These are phyloP conservation scores for Xenopus petersii DNA, from an alignment of 2,797 vertebrate species.

Conservation along the genomic window DNA sequence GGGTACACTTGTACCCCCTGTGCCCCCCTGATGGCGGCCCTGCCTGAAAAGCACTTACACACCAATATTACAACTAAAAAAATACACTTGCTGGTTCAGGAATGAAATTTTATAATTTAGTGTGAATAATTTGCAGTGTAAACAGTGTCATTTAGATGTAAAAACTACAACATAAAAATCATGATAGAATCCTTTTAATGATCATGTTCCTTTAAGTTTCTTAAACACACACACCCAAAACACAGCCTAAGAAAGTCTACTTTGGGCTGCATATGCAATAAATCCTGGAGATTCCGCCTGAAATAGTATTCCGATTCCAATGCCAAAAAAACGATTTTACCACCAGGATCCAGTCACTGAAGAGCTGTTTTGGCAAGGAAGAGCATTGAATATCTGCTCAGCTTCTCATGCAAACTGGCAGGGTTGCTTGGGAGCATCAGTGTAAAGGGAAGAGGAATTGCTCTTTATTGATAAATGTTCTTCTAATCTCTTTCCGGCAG, in stretches of 20 bases:
- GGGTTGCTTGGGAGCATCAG: constrained; percentile 6
- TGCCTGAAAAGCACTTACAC: too few relatives aligned
- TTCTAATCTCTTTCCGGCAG: constrained; percentile 31
- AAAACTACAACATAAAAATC: too few relatives aligned
- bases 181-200: neutral
- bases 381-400: constrained; percentile 7
- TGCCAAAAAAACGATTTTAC: constrained; percentile 39
- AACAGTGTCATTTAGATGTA: too few relatives aligned
- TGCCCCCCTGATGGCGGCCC: too few relatives aligned
- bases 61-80: too few relatives aligned
- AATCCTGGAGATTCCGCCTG: constrained; percentile 14
- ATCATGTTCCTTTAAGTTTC: neutral
- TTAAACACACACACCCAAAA: neutral
- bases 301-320: constrained; percentile 13
- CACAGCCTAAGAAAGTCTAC: neutral
- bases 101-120: too few relatives aligned
- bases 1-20: too few relatives aligned
- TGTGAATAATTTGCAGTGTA: too few relatives aligned
- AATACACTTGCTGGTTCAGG: too few relatives aligned
- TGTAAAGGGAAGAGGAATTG: constrained; percentile 7
- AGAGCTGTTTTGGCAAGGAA: constrained; percentile 19
- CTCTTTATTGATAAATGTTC: constrained; percentile 23
- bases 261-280: constrained; percentile 13
- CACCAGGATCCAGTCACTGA: constrained; percentile 17
- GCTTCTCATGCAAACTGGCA: constrained; percentile 23